Conservation (phyloP, 2,113 vertebrate species). For the Blennius ocellaris region DNA sequence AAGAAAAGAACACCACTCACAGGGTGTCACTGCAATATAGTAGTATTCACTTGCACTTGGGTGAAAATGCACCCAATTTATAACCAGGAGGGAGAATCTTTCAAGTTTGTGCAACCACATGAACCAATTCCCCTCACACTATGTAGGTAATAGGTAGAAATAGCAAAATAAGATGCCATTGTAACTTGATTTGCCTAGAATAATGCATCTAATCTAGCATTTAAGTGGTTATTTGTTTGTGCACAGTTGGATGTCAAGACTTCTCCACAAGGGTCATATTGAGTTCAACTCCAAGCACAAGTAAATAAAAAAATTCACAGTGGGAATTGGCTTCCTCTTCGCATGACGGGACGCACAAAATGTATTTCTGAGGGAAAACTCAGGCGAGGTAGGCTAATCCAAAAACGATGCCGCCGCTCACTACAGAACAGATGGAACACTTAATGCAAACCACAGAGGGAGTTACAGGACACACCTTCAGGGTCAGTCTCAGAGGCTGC, state of each 20-base stretch:
- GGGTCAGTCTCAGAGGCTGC: neutral
- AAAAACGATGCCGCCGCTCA: neutral
- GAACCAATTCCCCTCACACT: neutral
- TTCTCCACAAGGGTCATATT: conserved; percentile 3
- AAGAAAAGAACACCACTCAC: conserved; percentile 25
- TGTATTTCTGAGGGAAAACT: neutral
- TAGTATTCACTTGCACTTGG: conserved; percentile 33
- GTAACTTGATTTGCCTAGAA: neutral
- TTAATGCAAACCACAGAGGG: conserved; percentile 70
- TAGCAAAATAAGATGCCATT: neutral
- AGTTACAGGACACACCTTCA: conserved; percentile 27
- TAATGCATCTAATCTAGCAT: neutral
- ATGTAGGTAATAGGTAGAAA: neutral
- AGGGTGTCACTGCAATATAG: conserved; percentile 13
- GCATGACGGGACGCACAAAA: neutral
- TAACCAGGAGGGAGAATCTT: conserved; percentile 4
- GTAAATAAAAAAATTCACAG: conserved; percentile 20
- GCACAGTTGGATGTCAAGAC: neutral
- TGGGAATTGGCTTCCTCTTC: neutral
- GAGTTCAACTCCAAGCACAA: conserved; percentile 13
- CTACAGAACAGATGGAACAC: conserved; percentile 26
- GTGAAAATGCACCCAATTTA: conserved; percentile 8
- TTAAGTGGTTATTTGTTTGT: conserved; percentile 24
- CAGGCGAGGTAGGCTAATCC: neutral
- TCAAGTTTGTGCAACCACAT: conserved; percentile 28